These are phyloP conservation scores for Magallana gigas DNA, from an alignment of 1,140 invertebrate genomes.

Conservation along the genomic window DNA sequence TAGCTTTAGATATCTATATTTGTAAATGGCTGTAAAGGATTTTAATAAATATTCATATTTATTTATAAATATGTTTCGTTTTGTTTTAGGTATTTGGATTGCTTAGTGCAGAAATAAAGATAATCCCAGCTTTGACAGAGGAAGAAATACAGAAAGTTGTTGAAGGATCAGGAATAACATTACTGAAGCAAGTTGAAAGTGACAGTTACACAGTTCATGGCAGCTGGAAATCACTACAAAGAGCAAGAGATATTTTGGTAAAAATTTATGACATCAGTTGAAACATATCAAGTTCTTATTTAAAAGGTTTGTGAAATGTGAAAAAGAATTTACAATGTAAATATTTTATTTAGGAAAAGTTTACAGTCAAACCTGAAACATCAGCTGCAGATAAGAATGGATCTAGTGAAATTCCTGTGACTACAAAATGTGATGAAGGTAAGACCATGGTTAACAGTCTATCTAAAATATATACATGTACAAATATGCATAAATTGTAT, in stretches of 20 bases:
- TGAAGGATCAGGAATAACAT: constrained; percentile 9
- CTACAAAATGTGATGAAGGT: background rate
- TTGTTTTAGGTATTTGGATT: background rate
- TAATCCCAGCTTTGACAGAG: background rate
- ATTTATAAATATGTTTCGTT: too few species aligned
- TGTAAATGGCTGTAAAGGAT: too few species aligned
- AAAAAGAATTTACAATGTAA: too few species aligned
- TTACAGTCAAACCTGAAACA: background rate
- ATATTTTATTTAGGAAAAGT: background rate
- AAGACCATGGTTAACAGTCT: background rate
- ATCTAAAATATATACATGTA: too few species aligned
- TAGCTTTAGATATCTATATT: too few species aligned
- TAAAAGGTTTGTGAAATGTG: too few species aligned
- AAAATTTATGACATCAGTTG: background rate
- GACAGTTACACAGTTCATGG: constrained; percentile 4
- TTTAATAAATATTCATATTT: too few species aligned
- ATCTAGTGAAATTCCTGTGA: background rate
- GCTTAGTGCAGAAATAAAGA: constrained; percentile 23
- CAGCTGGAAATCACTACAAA: constrained; percentile 6
- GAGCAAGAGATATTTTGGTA: constrained; percentile 8
- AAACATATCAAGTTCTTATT: background rate
- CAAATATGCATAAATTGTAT: too few species aligned
- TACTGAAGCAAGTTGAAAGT: constrained; percentile 1
- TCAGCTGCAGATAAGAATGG: background rate
- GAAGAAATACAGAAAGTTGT: constrained; percentile 3